Percentiles rank a stretch among this genome's conserved stretches.
These are phyloP conservation scores for Anoplopoma fimbria DNA, from an alignment of 2,113 vertebrate species.

Conservation along the genomic window DNA sequence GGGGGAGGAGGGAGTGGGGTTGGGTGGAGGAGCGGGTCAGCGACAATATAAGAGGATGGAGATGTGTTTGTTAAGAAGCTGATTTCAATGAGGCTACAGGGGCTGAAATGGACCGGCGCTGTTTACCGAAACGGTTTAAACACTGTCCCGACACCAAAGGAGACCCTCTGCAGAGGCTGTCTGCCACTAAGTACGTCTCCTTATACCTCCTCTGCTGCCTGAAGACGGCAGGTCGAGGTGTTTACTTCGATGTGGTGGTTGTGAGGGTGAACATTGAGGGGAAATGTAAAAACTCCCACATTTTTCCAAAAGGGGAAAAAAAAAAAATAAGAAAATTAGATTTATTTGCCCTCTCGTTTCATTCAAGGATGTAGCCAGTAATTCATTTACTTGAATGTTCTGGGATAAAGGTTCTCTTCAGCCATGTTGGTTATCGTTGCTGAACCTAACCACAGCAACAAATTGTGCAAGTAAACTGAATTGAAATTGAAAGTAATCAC, in stretches of 20 bases:
- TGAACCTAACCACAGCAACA: not conserved
- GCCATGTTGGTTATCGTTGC: not conserved
- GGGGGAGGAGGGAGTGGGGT: not conserved
- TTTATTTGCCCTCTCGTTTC: not conserved
- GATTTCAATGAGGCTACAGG: slow-evolving; percentile 77
- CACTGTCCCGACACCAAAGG: slow-evolving; percentile 59
- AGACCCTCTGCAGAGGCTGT: slow-evolving; percentile 46
- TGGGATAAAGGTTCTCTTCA: not conserved
- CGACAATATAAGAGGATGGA: slow-evolving; percentile 72
- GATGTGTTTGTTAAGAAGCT: slow-evolving; percentile 82
- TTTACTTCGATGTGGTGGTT: slow-evolving; percentile 24
- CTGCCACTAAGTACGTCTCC: slow-evolving; percentile 60
- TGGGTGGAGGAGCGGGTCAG: slow-evolving; percentile 61
- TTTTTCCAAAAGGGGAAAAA: not conserved
- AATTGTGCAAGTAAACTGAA: not conserved
- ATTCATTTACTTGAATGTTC: not conserved
- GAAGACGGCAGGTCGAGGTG: slow-evolving; percentile 24
- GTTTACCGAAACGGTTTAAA: slow-evolving; percentile 62
- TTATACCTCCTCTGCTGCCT: slow-evolving; percentile 47
- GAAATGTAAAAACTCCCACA: not conserved
- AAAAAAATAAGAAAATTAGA: not conserved
- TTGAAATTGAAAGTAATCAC: not conserved
- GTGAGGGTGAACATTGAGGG: not conserved
- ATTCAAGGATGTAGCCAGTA: not conserved
- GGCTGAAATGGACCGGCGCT: slow-evolving; percentile 50